phyloP scores from a whole-genome alignment of 2,888 invertebrate species.

The Agriopis leucophaearia region DNA sequence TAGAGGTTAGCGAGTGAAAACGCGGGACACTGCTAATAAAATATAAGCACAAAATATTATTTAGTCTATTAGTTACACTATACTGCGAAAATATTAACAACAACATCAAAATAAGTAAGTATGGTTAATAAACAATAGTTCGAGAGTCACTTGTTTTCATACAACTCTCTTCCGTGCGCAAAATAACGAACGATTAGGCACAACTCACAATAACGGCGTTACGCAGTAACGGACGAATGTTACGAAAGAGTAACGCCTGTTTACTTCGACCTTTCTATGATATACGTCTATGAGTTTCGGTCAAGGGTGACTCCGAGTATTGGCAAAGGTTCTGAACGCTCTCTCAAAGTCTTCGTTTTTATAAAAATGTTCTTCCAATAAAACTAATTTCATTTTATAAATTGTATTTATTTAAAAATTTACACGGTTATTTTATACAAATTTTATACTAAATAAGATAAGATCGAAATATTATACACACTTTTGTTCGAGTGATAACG shows the following conservation, averaged over 20 bases:
- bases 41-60: no score
- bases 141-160: constrained; percentile 13
- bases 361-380: no score
- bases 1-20: no score
- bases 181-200: constrained; percentile 40
- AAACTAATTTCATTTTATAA: no score
- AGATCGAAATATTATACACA: no score
- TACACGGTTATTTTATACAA: no score
- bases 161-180: neutral
- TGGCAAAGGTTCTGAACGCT: constrained; percentile 1
- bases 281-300: constrained; percentile 32
- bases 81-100: neutral
- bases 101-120: neutral
- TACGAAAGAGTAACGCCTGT: constrained; percentile 46
- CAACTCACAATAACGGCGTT: constrained; percentile 35
- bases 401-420: no score
- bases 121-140: neutral
- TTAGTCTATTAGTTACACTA: neutral
- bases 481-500: no score
- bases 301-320: constrained; percentile 23
- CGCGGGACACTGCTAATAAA: no score
- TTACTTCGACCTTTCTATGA: constrained; percentile 47
- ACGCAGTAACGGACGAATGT: constrained; percentile 31
- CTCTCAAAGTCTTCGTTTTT: no score
- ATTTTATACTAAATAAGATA: no score